Evolutionary conservation across 2,888 invertebrate species (phyloP).

Genomic region (Myopa testacea): DNA sequence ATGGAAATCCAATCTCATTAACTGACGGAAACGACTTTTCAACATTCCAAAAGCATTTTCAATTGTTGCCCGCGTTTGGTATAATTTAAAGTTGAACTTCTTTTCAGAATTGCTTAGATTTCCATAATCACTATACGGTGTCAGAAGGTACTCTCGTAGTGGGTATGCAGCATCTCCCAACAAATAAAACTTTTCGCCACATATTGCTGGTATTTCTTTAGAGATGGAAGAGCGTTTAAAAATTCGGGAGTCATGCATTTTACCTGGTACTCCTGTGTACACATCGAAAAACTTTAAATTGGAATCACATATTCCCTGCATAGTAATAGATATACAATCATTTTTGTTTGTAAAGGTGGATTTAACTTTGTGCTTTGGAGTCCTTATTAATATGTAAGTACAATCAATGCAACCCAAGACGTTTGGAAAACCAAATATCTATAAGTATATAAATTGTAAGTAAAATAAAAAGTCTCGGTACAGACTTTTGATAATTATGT

Average conservation of each 20-base stretch:
- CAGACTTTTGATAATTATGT: no score
- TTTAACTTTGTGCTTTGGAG: constrained; percentile 56
- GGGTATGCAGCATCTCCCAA: constrained; percentile 44
- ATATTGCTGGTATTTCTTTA: constrained; percentile 46
- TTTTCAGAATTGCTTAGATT: constrained; percentile 51
- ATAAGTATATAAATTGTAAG: constrained; percentile 4
- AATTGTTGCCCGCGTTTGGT: constrained; percentile 53
- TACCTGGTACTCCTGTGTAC: constrained; percentile 54
- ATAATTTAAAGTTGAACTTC: constrained; percentile 53
- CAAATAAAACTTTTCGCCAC: constrained; percentile 39
- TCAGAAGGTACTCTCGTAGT: constrained; percentile 42
- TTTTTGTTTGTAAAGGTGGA: constrained; percentile 57
- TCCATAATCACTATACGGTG: constrained; percentile 55
- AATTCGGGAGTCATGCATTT: constrained; percentile 56
- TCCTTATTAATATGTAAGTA: constrained; percentile 49
- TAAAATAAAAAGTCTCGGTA: background rate
- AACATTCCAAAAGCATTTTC: constrained; percentile 58
- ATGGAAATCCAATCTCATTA: constrained; percentile 40
- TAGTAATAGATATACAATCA: constrained; percentile 46
- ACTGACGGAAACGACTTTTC: constrained; percentile 50
- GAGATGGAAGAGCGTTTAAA: constrained; percentile 49
- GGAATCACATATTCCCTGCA: constrained; percentile 57
- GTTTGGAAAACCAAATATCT: constrained; percentile 43
- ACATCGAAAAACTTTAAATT: constrained; percentile 54
- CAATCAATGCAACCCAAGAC: constrained; percentile 42